Conservation (phyloP, 1,140 invertebrate genomes). For the Wasmannia auropunctata region DNA sequence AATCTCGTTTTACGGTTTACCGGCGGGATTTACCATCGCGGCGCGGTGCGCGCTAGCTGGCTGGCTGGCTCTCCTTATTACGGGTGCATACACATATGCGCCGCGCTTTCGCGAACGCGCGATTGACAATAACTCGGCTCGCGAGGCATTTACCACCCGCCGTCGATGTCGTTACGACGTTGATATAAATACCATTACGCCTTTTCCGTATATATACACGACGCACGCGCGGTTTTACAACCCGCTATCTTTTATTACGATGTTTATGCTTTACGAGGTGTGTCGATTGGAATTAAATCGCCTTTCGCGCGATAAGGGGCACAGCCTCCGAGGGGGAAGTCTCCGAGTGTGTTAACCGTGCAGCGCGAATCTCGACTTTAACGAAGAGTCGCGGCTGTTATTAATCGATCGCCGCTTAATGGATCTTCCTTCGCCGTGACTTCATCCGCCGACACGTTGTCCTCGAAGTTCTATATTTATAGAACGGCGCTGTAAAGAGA, state of each 20-base stretch:
- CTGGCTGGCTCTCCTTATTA: not conserved
- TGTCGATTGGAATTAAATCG: not conserved
- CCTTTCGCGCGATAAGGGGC: not conserved
- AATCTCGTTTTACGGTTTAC: not conserved
- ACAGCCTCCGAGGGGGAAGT: not conserved
- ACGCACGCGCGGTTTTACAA: not conserved
- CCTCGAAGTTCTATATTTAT: not conserved
- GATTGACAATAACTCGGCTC: not conserved
- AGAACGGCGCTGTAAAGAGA: not conserved
- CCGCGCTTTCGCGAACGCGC: not conserved
- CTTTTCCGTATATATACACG: not conserved
- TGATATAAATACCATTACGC: slow-evolving; percentile 11
- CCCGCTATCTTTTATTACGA: not conserved
- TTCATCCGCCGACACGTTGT: not conserved
- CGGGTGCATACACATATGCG: too few relatives aligned
- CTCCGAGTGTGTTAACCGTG: too few relatives aligned
- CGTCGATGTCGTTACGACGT: not conserved
- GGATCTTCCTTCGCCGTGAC: not conserved
- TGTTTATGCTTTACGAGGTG: not conserved
- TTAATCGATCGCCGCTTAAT: not conserved
- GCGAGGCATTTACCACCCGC: not conserved
- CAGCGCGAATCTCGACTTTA: not conserved
- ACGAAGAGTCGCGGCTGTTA: not conserved
- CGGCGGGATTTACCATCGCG: not conserved
- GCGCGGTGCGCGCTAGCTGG: too few relatives aligned